Percentiles rank a stretch among this genome's conserved stretches.
Conservation (phyloP, 1,140 invertebrate species). For the Danaus plexippus region DNA sequence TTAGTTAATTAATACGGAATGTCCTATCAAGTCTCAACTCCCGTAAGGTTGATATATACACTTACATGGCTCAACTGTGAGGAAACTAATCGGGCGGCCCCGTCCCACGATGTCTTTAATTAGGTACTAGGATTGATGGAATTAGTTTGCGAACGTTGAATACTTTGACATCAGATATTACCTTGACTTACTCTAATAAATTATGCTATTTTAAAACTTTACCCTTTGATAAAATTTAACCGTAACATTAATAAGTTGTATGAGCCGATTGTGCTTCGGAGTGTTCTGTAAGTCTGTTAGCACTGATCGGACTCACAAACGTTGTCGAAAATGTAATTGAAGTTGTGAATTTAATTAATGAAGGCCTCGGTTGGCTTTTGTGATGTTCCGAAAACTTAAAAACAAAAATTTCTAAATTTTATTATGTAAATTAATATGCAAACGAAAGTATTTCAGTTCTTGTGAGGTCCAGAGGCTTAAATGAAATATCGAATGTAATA, state of each 20-base stretch:
- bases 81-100: conserved; percentile 53
- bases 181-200: too few species aligned
- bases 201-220: conserved; percentile 11
- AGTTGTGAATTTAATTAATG: conserved; percentile 39
- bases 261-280: not conserved
- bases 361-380: conserved; percentile 43
- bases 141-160: conserved; percentile 19
- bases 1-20: conserved; percentile 71
- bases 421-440: conserved; percentile 13
- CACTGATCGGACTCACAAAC: conserved; percentile 11
- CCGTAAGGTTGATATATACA: conserved; percentile 48
- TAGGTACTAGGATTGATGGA: conserved; percentile 28
- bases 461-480: not conserved
- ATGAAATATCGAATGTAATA: too few species aligned
- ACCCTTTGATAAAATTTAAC: not conserved
- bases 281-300: conserved; percentile 6
- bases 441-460: conserved; percentile 6
- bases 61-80: conserved; percentile 43
- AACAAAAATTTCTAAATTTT: conserved; percentile 39
- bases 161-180: conserved; percentile 1
- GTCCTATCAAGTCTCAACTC: conserved; percentile 62
- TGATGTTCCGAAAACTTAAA: conserved; percentile 51
- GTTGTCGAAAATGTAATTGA: conserved; percentile 22
- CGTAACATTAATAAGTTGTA: not conserved
- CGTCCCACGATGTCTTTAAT: conserved; percentile 37